A percentile compares a stretch with the other conserved stretches of the same genome.
phyloP scores from a whole-genome alignment of 2,113 vertebrate genomes.

The Cercocebus atys region DNA sequence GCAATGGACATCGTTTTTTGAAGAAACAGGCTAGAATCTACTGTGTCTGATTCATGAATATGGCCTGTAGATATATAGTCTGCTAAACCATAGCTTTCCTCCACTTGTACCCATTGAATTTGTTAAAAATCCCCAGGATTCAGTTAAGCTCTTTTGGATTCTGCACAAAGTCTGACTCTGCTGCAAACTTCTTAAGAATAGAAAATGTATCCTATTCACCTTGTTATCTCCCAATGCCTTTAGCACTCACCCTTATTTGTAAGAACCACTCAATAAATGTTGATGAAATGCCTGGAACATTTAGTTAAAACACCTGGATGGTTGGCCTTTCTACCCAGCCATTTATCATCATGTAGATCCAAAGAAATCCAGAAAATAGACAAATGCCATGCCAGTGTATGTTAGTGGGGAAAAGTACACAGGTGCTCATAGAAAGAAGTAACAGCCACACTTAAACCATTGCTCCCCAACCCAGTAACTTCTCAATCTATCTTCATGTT shows the following conservation, averaged over 20 bases:
- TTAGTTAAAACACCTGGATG: constrained; percentile 65
- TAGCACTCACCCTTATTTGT: background rate
- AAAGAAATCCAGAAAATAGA: constrained; percentile 62
- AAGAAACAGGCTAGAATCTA: background rate
- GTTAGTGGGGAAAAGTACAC: background rate
- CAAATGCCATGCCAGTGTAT: background rate
- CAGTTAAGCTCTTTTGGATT: background rate
- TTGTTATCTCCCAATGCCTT: background rate
- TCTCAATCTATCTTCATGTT: constrained; percentile 58
- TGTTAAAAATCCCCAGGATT: background rate
- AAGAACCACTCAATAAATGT: constrained; percentile 30
- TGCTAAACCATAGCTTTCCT: background rate
- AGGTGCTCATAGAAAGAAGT: background rate
- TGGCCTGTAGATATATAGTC: background rate
- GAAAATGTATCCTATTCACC: background rate
- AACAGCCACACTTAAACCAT: background rate
- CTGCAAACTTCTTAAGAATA: background rate
- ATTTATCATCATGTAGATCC: constrained; percentile 61
- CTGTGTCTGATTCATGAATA: background rate
- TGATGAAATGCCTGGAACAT: constrained; percentile 30
- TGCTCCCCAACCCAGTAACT: background rate
- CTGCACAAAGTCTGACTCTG: background rate
- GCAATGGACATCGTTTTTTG: background rate
- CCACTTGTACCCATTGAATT: background rate
- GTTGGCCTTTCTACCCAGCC: background rate